Percentiles rank a stretch among this genome's conserved stretches.
Evolutionary conservation across 2,113 vertebrate genomes (phyloP).

Genomic region (Taurulus bubalis): DNA sequence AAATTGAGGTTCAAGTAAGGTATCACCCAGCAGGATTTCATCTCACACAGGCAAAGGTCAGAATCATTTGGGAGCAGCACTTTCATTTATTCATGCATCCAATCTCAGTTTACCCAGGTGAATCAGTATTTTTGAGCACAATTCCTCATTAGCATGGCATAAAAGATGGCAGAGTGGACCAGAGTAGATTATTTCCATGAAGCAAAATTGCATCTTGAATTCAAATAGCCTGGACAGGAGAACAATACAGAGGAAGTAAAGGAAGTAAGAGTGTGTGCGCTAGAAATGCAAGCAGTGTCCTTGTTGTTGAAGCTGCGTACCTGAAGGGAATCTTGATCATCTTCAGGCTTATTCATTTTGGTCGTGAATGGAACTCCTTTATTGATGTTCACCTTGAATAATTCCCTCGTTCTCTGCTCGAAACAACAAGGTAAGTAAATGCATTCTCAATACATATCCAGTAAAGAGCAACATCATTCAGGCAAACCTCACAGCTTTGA

Average conservation of each 20-base stretch:
- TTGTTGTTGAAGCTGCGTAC: constrained; percentile 7
- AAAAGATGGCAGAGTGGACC: background rate
- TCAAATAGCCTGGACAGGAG: background rate
- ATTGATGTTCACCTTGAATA: constrained; percentile 7
- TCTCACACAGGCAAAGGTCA: constrained; percentile 11
- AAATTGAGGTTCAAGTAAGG: background rate
- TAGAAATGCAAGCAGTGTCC: background rate
- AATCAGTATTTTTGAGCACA: constrained; percentile 21
- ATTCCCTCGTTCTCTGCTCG: background rate
- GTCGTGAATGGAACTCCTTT: background rate
- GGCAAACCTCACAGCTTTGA: background rate
- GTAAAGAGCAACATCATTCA: background rate
- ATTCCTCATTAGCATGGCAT: constrained; percentile 34
- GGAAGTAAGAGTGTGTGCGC: background rate
- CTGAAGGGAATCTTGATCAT: background rate
- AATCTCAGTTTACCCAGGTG: constrained; percentile 12
- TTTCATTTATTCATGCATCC: constrained; percentile 38
- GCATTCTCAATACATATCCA: background rate
- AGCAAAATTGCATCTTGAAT: constrained; percentile 12
- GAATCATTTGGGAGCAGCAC: background rate
- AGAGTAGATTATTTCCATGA: constrained; percentile 9
- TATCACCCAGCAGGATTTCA: constrained; percentile 3
- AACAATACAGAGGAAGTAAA: constrained; percentile 8
- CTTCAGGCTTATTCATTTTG: constrained; percentile 4
- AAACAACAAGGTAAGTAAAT: background rate